A percentile compares a stretch with the other conserved stretches of the same genome.
Conservation (phyloP, 2,888 invertebrate genomes). For the Ecdyonurus torrentis region DNA sequence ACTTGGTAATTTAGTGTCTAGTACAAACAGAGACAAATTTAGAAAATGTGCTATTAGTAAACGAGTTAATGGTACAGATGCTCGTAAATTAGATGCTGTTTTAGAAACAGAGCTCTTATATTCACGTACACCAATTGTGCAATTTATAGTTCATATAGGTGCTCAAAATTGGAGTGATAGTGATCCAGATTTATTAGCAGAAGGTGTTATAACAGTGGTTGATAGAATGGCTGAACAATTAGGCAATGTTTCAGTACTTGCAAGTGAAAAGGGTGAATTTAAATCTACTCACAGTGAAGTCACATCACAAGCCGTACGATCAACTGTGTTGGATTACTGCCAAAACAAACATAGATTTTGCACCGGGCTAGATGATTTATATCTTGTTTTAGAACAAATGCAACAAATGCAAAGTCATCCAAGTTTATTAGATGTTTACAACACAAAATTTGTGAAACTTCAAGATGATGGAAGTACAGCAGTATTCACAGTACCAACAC, state of each 20-base stretch:
- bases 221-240: constrained; percentile 15
- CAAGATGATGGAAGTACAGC: constrained; percentile 13
- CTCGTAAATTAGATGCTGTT: constrained; percentile 2
- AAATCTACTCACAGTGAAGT: background rate
- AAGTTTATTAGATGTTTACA: constrained; percentile 15
- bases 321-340: constrained; percentile 13
- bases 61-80: constrained; percentile 7
- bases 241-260: constrained; percentile 17
- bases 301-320: constrained; percentile 1
- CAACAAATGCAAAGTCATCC: constrained; percentile 12
- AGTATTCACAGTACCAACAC: constrained; percentile 13
- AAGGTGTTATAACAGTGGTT: constrained; percentile 12
- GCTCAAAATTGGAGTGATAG: constrained; percentile 6
- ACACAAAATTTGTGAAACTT: constrained; percentile 12
- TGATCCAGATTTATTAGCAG: constrained; percentile 4
- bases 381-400: constrained; percentile 15
- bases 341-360: constrained; percentile 14
- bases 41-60: constrained; percentile 9
- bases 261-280: constrained; percentile 11
- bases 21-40: constrained; percentile 7
- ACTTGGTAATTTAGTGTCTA: constrained; percentile 6
- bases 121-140: constrained; percentile 7
- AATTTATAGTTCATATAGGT: constrained; percentile 7
- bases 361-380: constrained; percentile 14
- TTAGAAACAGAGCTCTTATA: constrained; percentile 7